These are phyloP conservation scores for Microctonus aethiopoides DNA, from an alignment of 2,888 invertebrate species.

Conservation along the genomic window DNA sequence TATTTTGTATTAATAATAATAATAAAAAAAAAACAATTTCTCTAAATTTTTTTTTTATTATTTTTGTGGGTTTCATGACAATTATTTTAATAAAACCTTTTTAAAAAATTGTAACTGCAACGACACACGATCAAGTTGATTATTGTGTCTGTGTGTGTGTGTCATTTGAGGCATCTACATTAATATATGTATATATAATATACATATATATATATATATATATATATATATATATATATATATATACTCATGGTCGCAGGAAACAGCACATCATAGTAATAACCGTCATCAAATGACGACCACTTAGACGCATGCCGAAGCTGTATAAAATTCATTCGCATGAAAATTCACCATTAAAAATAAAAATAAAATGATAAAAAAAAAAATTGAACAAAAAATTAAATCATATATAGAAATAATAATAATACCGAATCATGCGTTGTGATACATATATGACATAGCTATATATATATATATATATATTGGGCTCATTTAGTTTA, in stretches of 20 bases:
- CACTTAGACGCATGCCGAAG: slow-evolving; percentile 53
- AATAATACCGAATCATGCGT: not conserved
- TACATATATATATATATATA: slow-evolving; percentile 37
- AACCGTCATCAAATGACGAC: slow-evolving; percentile 65
- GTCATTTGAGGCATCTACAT: too few species aligned
- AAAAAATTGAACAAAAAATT: not conserved
- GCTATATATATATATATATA: not conserved
- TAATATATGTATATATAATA: not conserved
- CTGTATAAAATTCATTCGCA: not conserved
- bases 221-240: slow-evolving; percentile 7
- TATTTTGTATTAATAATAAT: too few species aligned
- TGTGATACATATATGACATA: not conserved
- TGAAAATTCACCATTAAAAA: slow-evolving; percentile 14
- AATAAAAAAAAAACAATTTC: too few species aligned
- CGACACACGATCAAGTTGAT: not conserved
- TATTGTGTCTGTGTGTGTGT: not conserved
- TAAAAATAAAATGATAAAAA: slow-evolving; percentile 1
- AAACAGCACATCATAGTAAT: slow-evolving; percentile 66
- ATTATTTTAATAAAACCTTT: not conserved
- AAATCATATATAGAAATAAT: not conserved
- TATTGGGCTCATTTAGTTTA: not conserved
- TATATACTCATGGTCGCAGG: slow-evolving; percentile 63
- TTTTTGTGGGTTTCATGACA: not conserved
- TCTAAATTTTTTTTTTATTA: too few species aligned
- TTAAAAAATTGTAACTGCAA: not conserved